These are phyloP conservation scores for Atethmia centrago DNA, from an alignment of 2,888 invertebrate species.

Conservation along the genomic window DNA sequence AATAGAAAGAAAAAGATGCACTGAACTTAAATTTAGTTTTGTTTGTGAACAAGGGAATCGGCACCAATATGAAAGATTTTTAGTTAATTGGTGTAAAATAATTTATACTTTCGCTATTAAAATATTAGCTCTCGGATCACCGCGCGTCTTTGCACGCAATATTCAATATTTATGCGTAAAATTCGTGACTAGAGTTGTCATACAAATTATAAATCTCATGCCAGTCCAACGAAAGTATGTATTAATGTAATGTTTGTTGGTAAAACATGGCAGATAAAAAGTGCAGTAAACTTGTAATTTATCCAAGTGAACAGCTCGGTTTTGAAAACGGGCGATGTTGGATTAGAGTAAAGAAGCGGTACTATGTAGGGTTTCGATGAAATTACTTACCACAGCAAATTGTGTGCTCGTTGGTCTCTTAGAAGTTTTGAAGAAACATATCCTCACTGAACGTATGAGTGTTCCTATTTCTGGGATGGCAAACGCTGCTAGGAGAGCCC, in stretches of 20 bases:
- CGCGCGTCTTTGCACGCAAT: conserved; percentile 17
- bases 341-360: neutral
- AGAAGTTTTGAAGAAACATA: conserved; percentile 97
- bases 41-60: too few relatives aligned
- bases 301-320: neutral
- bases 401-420: conserved; percentile 92
- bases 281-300: neutral
- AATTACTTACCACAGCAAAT: conserved; percentile 86
- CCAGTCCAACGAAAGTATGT: conserved; percentile 1
- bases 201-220: conserved; percentile 16
- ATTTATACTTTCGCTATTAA: conserved; percentile 7
- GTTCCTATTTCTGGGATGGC: conserved; percentile 97
- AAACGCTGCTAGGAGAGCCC: conserved; percentile 97
- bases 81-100: neutral
- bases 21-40: too few relatives aligned
- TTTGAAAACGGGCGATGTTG: neutral
- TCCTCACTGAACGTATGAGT: conserved; percentile 95
- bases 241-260: conserved; percentile 2
- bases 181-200: conserved; percentile 20
- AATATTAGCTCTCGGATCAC: conserved; percentile 6
- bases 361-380: neutral
- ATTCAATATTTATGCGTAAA: conserved; percentile 20
- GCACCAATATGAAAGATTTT: neutral
- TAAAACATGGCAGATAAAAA: neutral
- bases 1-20: too few relatives aligned